Evolutionary conservation across 1,140 invertebrate species (phyloP).

Genomic region (Drosophila lacertosa): DNA sequence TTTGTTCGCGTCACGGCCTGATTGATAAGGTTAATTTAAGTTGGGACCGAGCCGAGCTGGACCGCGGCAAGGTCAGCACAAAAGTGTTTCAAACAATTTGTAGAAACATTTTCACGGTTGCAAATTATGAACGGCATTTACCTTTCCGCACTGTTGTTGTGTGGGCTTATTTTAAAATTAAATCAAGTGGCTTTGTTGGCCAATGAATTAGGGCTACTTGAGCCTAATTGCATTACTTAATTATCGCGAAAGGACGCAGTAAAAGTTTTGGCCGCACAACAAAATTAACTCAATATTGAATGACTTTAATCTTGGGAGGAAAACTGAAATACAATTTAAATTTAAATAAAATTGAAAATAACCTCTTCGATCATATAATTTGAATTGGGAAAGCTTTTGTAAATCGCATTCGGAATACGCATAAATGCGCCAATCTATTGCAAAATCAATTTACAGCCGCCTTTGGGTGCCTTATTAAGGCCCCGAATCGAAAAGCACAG

Average conservation of each 20-base stretch:
- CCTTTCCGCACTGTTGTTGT: background rate
- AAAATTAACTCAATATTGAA: constrained; percentile 25
- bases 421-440: constrained; percentile 26
- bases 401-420: constrained; percentile 1
- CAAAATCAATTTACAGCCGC: constrained; percentile 40
- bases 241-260: constrained; percentile 18
- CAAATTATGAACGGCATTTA: constrained; percentile 50
- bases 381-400: background rate
- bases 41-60: too few species aligned
- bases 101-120: constrained; percentile 26
- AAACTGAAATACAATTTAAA: constrained; percentile 5
- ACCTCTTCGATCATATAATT: constrained; percentile 32
- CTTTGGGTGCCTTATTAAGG: constrained; percentile 13
- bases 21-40: constrained; percentile 74
- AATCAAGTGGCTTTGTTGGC: constrained; percentile 40
- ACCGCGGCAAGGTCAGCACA: constrained; percentile 15
- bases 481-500: constrained; percentile 18
- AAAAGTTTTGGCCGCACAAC: constrained; percentile 2
- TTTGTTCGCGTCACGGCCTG: constrained; percentile 38
- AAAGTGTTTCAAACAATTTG: constrained; percentile 37
- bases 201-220: constrained; percentile 29
- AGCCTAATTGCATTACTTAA: constrained; percentile 45
- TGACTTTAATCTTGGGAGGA: constrained; percentile 16
- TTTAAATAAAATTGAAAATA: constrained; percentile 6
- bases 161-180: constrained; percentile 37